Conservation (phyloP, 2,797 vertebrate species). For the Sebastes matsubarae region DNA sequence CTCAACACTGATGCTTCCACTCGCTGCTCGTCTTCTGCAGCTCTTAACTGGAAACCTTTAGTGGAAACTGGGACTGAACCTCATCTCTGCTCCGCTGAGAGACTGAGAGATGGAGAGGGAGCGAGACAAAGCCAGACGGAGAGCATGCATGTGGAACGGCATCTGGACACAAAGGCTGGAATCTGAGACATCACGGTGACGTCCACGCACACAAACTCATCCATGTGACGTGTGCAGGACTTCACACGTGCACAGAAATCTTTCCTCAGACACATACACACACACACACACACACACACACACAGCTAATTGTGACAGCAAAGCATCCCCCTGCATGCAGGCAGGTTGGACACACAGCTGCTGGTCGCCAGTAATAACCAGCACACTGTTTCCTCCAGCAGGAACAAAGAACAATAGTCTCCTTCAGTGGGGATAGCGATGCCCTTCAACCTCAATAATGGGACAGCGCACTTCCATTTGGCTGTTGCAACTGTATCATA, state of each 20-base stretch:
- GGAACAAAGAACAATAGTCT: constrained; percentile 81
- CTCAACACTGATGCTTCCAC: constrained; percentile 64
- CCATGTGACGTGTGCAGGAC: constrained; percentile 6
- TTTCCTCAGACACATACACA: not conserved
- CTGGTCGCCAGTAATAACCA: constrained; percentile 60
- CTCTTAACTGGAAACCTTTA: constrained; percentile 19
- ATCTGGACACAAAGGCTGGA: constrained; percentile 84
- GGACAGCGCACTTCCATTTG: constrained; percentile 57
- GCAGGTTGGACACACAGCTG: constrained; percentile 58
- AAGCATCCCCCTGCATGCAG: constrained; percentile 38
- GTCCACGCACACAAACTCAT: constrained; percentile 31
- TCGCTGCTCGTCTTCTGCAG: constrained; percentile 23
- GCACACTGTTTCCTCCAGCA: constrained; percentile 70
- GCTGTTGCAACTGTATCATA: constrained; percentile 50
- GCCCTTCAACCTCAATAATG: constrained; percentile 61
- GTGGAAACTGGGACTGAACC: constrained; percentile 54
- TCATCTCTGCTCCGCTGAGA: constrained; percentile 31
- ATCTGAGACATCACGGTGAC: constrained; percentile 73
- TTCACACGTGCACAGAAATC: constrained; percentile 11
- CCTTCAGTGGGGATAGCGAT: constrained; percentile 63
- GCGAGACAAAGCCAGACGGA: constrained; percentile 52
- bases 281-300: constrained; percentile 1
- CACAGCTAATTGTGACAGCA: constrained; percentile 30
- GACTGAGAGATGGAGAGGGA: constrained; percentile 49
- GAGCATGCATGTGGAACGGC: constrained; percentile 83